phyloP scores from a whole-genome alignment of 2,888 invertebrate species.

The Hirtodrosophila histrioides region DNA sequence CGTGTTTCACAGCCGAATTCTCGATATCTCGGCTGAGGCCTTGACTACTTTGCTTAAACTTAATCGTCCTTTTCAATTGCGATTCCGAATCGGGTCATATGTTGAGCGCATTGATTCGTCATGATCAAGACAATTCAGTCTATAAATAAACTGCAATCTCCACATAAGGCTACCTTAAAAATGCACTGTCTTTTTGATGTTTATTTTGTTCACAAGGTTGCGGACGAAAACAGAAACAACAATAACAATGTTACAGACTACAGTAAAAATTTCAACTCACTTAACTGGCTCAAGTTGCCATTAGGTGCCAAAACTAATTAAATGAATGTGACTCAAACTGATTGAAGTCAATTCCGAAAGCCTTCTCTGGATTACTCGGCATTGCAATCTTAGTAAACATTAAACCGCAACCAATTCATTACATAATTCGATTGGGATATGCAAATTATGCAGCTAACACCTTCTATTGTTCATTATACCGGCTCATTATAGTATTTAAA shows the following conservation, averaged over 20 bases:
- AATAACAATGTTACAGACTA: background rate
- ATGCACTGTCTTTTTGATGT: slow-evolving; percentile 14
- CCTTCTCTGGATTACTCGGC: background rate
- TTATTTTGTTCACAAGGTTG: slow-evolving; percentile 22
- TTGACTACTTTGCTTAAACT: slow-evolving; percentile 6
- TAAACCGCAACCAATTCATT: no score
- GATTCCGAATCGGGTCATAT: slow-evolving; percentile 10
- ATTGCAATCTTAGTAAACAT: background rate
- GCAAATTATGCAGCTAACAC: no score
- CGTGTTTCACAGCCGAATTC: background rate
- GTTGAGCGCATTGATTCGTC: slow-evolving; percentile 12
- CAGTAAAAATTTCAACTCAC: background rate
- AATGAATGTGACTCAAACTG: slow-evolving; percentile 1
- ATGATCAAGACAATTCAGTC: slow-evolving; percentile 23
- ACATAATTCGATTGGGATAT: no score
- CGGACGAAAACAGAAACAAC: slow-evolving; percentile 7
- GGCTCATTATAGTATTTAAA: no score
- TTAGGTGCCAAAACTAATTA: slow-evolving; percentile 3
- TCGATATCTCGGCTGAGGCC: background rate
- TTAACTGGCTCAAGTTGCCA: slow-evolving; percentile 9
- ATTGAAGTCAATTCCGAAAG: slow-evolving; percentile 3
- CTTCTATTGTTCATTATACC: no score
- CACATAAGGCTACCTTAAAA: slow-evolving; percentile 1
- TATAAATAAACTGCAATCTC: slow-evolving; percentile 23
- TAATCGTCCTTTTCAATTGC: slow-evolving; percentile 11